Conservation (phyloP, 2,888 invertebrate species). For the Cerceris ruficornis region DNA sequence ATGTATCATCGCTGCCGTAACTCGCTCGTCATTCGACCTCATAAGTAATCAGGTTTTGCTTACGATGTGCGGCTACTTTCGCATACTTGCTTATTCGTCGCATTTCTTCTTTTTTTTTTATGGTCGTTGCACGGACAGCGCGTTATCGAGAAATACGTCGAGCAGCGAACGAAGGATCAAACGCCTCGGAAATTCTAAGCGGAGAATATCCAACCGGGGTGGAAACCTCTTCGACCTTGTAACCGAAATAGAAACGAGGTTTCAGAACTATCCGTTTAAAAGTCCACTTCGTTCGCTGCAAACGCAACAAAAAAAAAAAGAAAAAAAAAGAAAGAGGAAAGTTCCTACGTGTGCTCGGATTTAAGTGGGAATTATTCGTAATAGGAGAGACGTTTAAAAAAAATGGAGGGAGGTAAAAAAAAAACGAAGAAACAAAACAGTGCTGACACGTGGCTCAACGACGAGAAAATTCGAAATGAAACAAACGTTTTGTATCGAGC, state of each 20-base stretch:
- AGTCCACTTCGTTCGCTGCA: conserved; percentile 46
- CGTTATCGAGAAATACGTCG: conserved; percentile 38
- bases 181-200: background rate
- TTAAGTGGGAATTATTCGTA: background rate
- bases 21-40: background rate
- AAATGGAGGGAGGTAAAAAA: background rate
- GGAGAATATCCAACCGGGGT: background rate
- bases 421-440: conserved; percentile 12
- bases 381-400: background rate
- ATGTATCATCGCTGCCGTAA: background rate
- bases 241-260: conserved; percentile 17
- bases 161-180: conserved; percentile 47
- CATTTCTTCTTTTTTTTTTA: conserved; percentile 42
- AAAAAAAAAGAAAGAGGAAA: background rate
- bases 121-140: conserved; percentile 62
- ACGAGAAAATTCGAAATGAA: background rate
- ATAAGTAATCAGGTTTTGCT: conserved; percentile 43
- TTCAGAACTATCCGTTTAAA: conserved; percentile 13
- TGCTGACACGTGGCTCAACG: conserved; percentile 47
- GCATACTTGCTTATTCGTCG: conserved; percentile 57
- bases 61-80: conserved; percentile 44
- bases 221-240: conserved; percentile 4
- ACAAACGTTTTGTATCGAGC: background rate
- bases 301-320: conserved; percentile 21
- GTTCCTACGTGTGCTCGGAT: conserved; percentile 58